Conservation (phyloP, 2,888 invertebrate species). For the Cactoblastis cactorum region DNA sequence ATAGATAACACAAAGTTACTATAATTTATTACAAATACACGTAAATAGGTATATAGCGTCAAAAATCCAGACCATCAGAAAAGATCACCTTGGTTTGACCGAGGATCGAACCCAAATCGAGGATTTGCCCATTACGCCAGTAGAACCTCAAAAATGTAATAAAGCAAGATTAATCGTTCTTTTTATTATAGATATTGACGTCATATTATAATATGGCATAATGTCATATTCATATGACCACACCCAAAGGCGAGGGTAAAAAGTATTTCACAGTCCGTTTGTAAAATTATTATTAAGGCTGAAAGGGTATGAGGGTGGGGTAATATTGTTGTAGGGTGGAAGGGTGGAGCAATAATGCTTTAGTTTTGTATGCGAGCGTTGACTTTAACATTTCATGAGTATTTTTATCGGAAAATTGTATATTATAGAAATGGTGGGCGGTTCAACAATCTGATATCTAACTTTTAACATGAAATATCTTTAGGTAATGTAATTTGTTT, state of each 20-base stretch:
- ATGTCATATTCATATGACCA: slow-evolving; percentile 15
- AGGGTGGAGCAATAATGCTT: not conserved
- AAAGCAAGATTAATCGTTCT: no score
- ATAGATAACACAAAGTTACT: no score
- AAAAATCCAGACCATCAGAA: no score
- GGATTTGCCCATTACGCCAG: no score
- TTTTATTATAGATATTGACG: no score
- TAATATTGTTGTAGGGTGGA: not conserved
- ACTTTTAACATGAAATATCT: not conserved
- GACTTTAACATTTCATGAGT: not conserved
- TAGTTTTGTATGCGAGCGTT: not conserved
- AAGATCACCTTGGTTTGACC: no score
- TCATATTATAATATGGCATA: no score
- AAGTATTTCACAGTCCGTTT: slow-evolving; percentile 20
- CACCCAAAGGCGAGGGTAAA: slow-evolving; percentile 12
- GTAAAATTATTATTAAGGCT: slow-evolving; percentile 19
- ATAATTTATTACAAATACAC: no score
- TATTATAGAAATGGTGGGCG: not conserved
- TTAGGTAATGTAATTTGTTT: no score
- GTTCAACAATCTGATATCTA: not conserved
- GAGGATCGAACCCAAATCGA: no score
- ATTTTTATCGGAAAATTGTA: not conserved
- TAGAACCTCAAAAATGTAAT: no score
- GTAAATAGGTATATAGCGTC: no score
- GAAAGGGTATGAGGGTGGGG: slow-evolving; percentile 2